Evolutionary conservation across 1,140 invertebrate species (phyloP), one percentile per base, ranked within the genome.

Genomic region (Octopus bimaculoides): DNA sequence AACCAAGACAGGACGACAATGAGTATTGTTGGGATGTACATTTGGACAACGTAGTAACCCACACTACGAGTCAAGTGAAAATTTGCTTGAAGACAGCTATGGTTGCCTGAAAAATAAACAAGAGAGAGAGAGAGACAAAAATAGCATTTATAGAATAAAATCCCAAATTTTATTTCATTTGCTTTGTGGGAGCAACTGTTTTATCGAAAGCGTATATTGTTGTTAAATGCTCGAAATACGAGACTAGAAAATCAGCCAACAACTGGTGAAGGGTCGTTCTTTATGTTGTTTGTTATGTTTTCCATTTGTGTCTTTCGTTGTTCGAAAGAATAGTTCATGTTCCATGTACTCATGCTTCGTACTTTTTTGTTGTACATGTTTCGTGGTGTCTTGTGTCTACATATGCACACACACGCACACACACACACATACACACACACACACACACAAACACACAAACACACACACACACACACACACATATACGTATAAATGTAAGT

Each of bases 1-100:
- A 88, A 85, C 87, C 87, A 88, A 5, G 87, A 88, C 71, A 88
- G 79, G 85, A 87, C 86, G 53, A 88, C 87, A 73, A 88, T 86
- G n/a, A 88, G 84, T 52, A 87, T 83, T 77, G 85, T 87, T 56
- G 87, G 87, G 77, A 88, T 85, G 84, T 88, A 88, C 85, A 87
- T 87, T 79, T 88, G 86, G 6, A 87, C 86, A 61, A 88, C 81
- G 82, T 88, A 88, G 81, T 87, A 88, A 53, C 85, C 85, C 53
- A 88, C 84, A 79, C 87, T 88, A 75, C 87, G 82, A 10, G 80
- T 82, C 76, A 88, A 78, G 75, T 81, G 81, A 66, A 88, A 86
- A 26, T 84, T 81, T 1, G 86, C 87, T 54, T 84, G 80, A 3
- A 89, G 77, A 61, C 86, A 85, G 77, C 86, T 89, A 81, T 89